phyloP scores from a whole-genome alignment of 2,797 vertebrate genomes.

The Myiothlypis chrysogaster region DNA sequence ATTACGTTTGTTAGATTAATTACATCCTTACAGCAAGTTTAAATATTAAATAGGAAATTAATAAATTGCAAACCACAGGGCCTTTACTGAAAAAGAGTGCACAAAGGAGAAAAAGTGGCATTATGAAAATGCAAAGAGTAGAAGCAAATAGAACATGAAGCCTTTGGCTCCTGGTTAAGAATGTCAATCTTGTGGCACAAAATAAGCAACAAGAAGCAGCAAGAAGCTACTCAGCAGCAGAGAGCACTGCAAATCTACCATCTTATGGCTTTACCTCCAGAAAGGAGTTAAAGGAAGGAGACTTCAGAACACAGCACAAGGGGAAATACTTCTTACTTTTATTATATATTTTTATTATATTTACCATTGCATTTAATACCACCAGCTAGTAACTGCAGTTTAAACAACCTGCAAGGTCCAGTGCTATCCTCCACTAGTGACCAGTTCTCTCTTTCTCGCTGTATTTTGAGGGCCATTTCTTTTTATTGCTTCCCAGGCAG shows the following conservation, averaged over 20 bases:
- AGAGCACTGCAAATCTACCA: not conserved
- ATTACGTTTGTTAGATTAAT: not conserved
- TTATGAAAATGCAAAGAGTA: not conserved
- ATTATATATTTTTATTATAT: not conserved
- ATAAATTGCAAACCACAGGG: not conserved
- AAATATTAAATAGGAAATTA: constrained; percentile 1
- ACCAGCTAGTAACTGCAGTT: not conserved
- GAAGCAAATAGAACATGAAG: not conserved
- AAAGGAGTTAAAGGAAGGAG: not conserved
- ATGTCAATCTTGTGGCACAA: no score
- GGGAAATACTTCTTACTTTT: not conserved
- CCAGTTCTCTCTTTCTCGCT: not conserved
- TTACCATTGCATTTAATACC: not conserved
- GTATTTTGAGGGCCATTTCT: not conserved
- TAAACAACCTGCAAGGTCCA: not conserved
- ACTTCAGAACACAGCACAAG: not conserved
- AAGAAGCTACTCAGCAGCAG: not conserved
- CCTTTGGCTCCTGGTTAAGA: not conserved
- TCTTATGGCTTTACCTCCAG: not conserved
- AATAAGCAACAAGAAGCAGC: not conserved
- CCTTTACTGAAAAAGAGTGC: not conserved
- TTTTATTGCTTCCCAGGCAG: not conserved
- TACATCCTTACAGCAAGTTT: not conserved
- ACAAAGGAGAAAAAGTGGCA: not conserved
- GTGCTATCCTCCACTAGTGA: not conserved